These are phyloP conservation scores for Osmoderma eremita DNA, from an alignment of 2,888 invertebrate species.

Conservation along the genomic window DNA sequence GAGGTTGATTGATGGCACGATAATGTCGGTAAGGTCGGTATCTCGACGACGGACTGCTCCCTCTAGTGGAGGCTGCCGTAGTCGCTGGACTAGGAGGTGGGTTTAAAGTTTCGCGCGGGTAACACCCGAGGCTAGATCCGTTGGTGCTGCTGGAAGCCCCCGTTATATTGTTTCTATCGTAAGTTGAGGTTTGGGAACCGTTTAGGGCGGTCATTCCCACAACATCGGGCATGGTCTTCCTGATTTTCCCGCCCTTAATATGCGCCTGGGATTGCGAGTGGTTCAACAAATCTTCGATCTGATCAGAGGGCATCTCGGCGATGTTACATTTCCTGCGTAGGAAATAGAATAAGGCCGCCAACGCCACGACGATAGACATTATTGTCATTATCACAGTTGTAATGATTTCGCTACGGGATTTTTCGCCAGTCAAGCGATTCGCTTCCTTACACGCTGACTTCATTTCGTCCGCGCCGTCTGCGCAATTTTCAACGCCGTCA, in stretches of 20 bases:
- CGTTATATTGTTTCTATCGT: conserved; percentile 73
- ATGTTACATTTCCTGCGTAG: conserved; percentile 51
- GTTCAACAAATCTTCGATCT: conserved; percentile 74
- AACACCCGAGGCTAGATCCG: conserved; percentile 67
- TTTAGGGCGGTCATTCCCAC: conserved; percentile 75
- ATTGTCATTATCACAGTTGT: conserved; percentile 69
- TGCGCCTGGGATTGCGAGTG: conserved; percentile 63
- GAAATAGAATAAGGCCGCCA: conserved; percentile 56
- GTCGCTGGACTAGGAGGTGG: conserved; percentile 92
- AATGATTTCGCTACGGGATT: conserved; percentile 44
- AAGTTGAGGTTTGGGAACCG: conserved; percentile 72
- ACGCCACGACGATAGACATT: conserved; percentile 67
- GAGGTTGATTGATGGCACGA: conserved; percentile 81
- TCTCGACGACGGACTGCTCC: conserved; percentile 69
- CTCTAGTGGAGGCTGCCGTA: conserved; percentile 70
- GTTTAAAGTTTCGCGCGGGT: conserved; percentile 88
- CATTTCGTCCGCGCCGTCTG: conserved; percentile 83
- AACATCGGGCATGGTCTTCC: conserved; percentile 61
- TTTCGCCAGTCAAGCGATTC: conserved; percentile 58
- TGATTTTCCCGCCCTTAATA: conserved; percentile 51
- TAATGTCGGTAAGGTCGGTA: conserved; percentile 79
- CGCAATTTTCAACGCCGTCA: conserved; percentile 81
- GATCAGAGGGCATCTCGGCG: conserved; percentile 66
- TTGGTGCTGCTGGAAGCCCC: conserved; percentile 76
- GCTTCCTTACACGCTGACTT: conserved; percentile 69